phyloP scores from a whole-genome alignment of 2,888 invertebrate species.

The Drosophila acutilabella region DNA sequence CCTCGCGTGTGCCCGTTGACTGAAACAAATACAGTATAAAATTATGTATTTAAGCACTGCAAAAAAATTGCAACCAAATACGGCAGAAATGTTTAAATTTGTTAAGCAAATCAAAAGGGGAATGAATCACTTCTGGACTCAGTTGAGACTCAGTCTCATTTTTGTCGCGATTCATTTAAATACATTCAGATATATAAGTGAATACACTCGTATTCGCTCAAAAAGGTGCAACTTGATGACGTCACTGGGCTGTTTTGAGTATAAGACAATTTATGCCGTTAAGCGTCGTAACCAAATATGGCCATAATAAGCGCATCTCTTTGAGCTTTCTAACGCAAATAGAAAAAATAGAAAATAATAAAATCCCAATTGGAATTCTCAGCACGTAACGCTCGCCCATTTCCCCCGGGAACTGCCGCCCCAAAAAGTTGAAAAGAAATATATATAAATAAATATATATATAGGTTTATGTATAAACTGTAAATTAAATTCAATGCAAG shows the following conservation, averaged over 20 bases:
- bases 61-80: conserved; percentile 25
- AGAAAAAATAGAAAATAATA: conserved; percentile 20
- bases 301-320: conserved; percentile 65
- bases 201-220: conserved; percentile 9
- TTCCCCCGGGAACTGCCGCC: conserved; percentile 34
- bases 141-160: conserved; percentile 29
- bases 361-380: conserved; percentile 43
- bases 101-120: conserved; percentile 16
- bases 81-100: conserved; percentile 12
- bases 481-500: conserved; percentile 14
- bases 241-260: conserved; percentile 29
- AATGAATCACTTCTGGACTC: conserved; percentile 35
- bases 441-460: too few species aligned
- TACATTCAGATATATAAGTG: conserved; percentile 21
- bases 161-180: conserved; percentile 46
- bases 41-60: conserved; percentile 8
- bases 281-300: conserved; percentile 66
- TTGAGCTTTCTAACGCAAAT: conserved; percentile 59
- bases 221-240: conserved; percentile 56
- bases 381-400: conserved; percentile 70
- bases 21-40: conserved; percentile 1
- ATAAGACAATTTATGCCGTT: conserved; percentile 49
- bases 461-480: not conserved
- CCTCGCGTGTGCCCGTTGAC: not conserved
- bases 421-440: conserved; percentile 16